Base-by-base conservation (phyloP, 2,797 vertebrate genomes). In the Odontamblyopus lacepedii region DNA sequence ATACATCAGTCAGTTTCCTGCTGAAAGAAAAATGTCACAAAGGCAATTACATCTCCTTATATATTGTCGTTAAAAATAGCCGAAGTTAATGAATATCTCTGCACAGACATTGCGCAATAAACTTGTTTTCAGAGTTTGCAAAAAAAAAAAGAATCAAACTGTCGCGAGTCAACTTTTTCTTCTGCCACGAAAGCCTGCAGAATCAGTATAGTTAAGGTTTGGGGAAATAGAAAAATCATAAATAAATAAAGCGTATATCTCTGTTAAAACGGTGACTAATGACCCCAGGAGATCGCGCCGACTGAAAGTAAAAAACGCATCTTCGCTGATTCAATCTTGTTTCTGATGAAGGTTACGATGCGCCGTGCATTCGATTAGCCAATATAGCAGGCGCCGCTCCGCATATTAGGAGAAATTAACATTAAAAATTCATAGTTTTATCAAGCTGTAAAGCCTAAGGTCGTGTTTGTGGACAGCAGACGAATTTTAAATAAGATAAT, bases 191-290 rank as follows among this genome's bases (percentile, higher is more conserved):
- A 26, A 41, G n/a, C 79, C 35, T 67, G 71, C 29, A 71, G 50
- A 83, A 87, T 76, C 68, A 83, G 69, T 74, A 69, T 78, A 77
- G 56, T 77, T 44, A 56, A 76, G 55, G 70, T 77, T 13, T 35
- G 19, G 68, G 63, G 62, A 38, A 71, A 75, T 55, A 63, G 55
- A 63, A 61, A 53, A 19, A 23, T 35, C 75, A 83, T 91, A 76
- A 89, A 91, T 91, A 90, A 90, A 57, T 57, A 57, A 55, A 23
- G 11, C 11, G 7, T 84, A 85, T 82, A 83, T 87, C 73, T 69
- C 74, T 67, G 77, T 57, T 75, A 82, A 72, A 73, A 70, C 15
- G 82, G 86, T 79, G 81, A 86, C 75, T 16, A 16, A 77, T 78
- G 62, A 72, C 27, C 16, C 15, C 59, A 79, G 51, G 63, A 81